phyloP scores from a whole-genome alignment of 2,797 vertebrate genomes.

The Hoplostethus mediterraneus region DNA sequence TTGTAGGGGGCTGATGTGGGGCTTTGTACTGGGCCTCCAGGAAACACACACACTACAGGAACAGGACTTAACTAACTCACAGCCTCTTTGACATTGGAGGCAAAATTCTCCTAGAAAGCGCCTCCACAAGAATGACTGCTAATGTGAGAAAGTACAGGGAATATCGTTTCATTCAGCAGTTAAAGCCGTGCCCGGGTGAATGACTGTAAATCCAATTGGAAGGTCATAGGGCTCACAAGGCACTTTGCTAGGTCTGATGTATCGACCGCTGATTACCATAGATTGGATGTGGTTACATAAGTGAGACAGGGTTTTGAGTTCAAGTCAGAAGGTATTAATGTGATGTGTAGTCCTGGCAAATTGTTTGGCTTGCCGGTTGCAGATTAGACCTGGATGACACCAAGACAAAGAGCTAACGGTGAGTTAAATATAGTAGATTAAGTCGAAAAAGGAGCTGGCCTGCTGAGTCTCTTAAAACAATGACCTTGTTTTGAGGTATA shows the following conservation, averaged over 20 bases:
- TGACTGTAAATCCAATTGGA: conserved; percentile 37
- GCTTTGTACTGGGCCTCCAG: too few relatives aligned
- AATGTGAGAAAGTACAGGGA: not conserved
- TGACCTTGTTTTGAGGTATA: not conserved
- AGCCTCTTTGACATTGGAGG: not conserved
- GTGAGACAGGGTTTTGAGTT: conserved; percentile 17
- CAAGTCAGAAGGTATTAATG: not conserved
- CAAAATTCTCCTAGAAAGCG: not conserved
- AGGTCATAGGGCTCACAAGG: conserved; percentile 40
- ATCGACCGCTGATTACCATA: conserved; percentile 46
- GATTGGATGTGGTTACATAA: conserved; percentile 44
- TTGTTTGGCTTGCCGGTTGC: not conserved
- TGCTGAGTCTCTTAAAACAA: not conserved
- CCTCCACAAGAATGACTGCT: not conserved
- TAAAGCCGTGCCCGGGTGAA: not conserved
- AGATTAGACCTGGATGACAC: conserved; percentile 5
- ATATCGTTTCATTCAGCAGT: not conserved
- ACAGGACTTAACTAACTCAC: not conserved
- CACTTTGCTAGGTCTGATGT: conserved; percentile 30
- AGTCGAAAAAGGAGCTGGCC: not conserved
- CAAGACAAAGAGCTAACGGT: conserved; percentile 1
- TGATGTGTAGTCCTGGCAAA: conserved; percentile 1
- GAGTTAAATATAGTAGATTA: conserved; percentile 27
- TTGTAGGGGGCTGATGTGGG: too few relatives aligned
- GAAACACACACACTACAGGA: not conserved